Percentiles rank a stretch among this genome's conserved stretches.
Evolutionary conservation across 2,113 vertebrate species (phyloP).

Genomic region (Caranx melampygus): DNA sequence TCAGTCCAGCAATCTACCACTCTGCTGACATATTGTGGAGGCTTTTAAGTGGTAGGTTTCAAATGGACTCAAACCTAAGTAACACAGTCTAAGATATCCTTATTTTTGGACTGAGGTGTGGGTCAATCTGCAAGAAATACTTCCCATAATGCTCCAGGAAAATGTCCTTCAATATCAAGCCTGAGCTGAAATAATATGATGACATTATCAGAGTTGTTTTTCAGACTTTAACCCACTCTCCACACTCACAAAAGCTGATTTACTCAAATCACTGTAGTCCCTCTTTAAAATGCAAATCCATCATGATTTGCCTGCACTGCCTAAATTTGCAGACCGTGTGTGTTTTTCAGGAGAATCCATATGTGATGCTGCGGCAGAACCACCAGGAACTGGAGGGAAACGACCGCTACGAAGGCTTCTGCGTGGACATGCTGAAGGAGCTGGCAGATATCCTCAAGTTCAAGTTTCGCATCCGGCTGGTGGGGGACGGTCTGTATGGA

Average conservation of each 20-base stretch:
- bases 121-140: not conserved
- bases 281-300: not conserved
- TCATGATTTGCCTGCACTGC: not conserved
- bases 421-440: constrained; percentile 98
- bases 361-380: constrained; percentile 96
- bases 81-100: not conserved
- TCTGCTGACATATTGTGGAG: not conserved
- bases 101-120: not conserved
- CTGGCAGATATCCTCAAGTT: constrained; percentile 94
- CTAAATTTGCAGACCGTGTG: not conserved
- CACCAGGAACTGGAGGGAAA: constrained; percentile 95
- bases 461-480: constrained; percentile 96
- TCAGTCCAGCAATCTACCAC: not conserved
- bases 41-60: not conserved
- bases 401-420: constrained; percentile 96
- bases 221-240: not conserved
- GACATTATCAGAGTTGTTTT: not conserved
- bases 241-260: too few species aligned
- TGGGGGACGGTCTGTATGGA: constrained; percentile 92
- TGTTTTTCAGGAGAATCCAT: constrained; percentile 96
- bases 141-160: not conserved
- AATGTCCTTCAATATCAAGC: not conserved
- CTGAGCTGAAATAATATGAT: too few species aligned
- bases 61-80: not conserved
- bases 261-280: not conserved